Conservation (phyloP, 2,797 vertebrate genomes). For the Parotocinclus haroldoi region DNA sequence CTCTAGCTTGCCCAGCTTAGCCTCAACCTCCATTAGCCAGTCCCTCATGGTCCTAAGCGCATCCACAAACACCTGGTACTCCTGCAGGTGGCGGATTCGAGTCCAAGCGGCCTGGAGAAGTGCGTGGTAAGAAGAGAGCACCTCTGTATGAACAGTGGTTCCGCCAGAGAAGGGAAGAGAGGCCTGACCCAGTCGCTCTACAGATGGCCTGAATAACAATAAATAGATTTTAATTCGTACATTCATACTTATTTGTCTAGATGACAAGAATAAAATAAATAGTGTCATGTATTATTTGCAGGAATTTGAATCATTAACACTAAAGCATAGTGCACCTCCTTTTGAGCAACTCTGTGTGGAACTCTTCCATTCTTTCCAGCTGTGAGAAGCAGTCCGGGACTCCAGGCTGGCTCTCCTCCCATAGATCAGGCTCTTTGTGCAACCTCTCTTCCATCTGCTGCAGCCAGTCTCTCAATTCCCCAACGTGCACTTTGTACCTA, state of each 20-base stretch:
- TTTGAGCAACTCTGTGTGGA: constrained; percentile 81
- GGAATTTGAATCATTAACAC: too few species aligned
- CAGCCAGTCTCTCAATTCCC: constrained; percentile 80
- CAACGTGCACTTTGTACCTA: constrained; percentile 84
- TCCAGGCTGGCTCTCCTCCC: constrained; percentile 75
- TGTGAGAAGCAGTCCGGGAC: constrained; percentile 80
- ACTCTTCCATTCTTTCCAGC: constrained; percentile 83
- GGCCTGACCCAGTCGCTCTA: constrained; percentile 82
- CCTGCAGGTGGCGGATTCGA: constrained; percentile 80
- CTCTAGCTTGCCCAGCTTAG: constrained; percentile 77
- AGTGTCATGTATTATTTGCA: too few species aligned
- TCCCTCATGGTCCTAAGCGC: constrained; percentile 84
- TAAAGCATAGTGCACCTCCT: constrained; percentile 72
- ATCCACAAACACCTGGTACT: constrained; percentile 86
- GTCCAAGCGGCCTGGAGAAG: constrained; percentile 81
- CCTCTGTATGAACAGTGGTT: constrained; percentile 74
- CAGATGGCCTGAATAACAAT: constrained; percentile 72
- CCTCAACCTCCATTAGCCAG: constrained; percentile 85
- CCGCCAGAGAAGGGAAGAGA: constrained; percentile 82
- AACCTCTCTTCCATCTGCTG: constrained; percentile 82
- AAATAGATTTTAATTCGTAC: too few species aligned
- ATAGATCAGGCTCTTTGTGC: constrained; percentile 69
- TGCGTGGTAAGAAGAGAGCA: constrained; percentile 82
- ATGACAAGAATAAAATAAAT: too few species aligned
- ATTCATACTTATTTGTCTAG: too few species aligned